phyloP scores from a whole-genome alignment of 2,113 vertebrate species.

The Laticauda colubrina region DNA sequence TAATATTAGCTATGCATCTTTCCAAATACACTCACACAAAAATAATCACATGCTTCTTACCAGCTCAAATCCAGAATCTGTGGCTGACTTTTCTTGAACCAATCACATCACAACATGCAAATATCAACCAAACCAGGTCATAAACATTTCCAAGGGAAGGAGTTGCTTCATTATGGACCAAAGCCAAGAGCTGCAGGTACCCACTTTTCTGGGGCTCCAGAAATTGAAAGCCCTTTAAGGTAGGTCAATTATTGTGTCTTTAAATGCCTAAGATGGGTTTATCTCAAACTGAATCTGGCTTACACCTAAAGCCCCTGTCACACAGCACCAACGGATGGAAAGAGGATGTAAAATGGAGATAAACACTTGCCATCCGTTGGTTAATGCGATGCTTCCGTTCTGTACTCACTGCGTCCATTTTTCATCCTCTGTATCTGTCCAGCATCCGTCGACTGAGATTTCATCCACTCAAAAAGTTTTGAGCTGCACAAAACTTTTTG shows the following conservation, averaged over 20 bases:
- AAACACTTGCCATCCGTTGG: no score
- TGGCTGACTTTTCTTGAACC: not conserved
- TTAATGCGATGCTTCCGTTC: no score
- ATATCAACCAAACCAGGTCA: not conserved
- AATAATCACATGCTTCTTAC: not conserved
- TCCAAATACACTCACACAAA: no score
- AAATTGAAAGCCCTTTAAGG: not conserved
- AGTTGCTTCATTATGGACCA: not conserved
- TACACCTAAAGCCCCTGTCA: not conserved
- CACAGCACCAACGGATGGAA: no score
- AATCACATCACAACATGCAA: not conserved
- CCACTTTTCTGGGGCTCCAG: not conserved
- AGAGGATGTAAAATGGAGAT: no score
- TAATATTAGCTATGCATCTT: no score
- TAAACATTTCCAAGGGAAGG: not conserved
- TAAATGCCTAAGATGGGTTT: not conserved
- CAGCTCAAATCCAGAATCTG: not conserved
- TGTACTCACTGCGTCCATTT: no score
- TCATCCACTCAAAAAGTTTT: no score
- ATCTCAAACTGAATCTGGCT: not conserved
- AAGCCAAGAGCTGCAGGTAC: not conserved
- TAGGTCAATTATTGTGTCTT: not conserved
- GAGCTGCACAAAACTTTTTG: no score
- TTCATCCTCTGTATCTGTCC: no score
- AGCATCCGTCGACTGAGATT: no score